Evolutionary conservation across 1,140 invertebrate genomes (phyloP).

Genomic region (Paralvinella palmiformis): DNA sequence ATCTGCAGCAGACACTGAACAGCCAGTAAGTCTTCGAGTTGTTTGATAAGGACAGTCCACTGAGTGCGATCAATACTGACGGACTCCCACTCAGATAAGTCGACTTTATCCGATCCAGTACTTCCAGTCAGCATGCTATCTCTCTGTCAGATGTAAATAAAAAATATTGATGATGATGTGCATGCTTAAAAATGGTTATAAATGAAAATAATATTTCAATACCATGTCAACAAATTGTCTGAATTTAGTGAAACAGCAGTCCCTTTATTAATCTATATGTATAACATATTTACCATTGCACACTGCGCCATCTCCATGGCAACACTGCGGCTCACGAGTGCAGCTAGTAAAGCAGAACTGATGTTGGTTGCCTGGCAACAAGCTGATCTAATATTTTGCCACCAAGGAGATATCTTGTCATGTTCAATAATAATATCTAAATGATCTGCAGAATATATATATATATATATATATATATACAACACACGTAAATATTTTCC

Average conservation of each 20-base stretch:
- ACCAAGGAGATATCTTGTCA: conserved; percentile 37
- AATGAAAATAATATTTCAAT: too few relatives aligned
- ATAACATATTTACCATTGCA: background rate
- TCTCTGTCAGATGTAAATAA: too few relatives aligned
- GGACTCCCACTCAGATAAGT: conserved; percentile 67
- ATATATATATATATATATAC: background rate
- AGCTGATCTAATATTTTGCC: conserved; percentile 40
- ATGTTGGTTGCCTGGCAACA: conserved; percentile 35
- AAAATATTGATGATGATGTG: too few relatives aligned
- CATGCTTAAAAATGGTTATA: too few relatives aligned
- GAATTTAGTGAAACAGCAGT: too few relatives aligned
- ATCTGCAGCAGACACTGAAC: conserved; percentile 58
- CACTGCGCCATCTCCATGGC: conserved; percentile 30
- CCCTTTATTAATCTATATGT: too few relatives aligned
- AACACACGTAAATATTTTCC: background rate
- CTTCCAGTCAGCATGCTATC: background rate
- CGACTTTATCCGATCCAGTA: background rate
- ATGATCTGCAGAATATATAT: conserved; percentile 24
- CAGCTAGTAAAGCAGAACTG: conserved; percentile 34
- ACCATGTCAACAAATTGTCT: too few relatives aligned
- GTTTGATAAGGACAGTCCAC: conserved; percentile 78
- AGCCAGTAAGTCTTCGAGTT: conserved; percentile 80
- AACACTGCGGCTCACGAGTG: conserved; percentile 33
- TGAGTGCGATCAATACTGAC: conserved; percentile 75
- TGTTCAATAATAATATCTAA: conserved; percentile 30